phyloP scores from a whole-genome alignment of 2,113 vertebrate genomes.

The Chaenogobius annularis region DNA sequence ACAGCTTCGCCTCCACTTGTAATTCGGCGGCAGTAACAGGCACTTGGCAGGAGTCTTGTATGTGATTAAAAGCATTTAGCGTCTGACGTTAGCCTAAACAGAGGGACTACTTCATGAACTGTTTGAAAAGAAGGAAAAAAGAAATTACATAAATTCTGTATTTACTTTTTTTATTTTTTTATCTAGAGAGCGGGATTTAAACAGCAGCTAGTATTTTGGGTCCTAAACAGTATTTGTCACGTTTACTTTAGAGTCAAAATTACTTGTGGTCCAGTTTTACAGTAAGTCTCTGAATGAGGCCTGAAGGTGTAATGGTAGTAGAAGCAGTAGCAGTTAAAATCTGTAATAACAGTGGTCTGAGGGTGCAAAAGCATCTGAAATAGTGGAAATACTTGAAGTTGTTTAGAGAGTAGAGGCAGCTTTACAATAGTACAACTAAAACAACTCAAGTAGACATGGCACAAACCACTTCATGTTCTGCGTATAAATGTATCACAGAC shows the following conservation, averaged over 20 bases:
- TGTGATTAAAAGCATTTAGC: conserved; percentile 5
- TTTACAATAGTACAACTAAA: background rate
- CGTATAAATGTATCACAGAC: background rate
- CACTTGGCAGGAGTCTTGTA: conserved; percentile 5
- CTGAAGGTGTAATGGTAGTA: background rate
- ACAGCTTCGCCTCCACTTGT: conserved; percentile 18
- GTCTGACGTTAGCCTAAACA: conserved; percentile 1
- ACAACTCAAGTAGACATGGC: too few relatives aligned
- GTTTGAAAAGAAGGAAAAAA: background rate
- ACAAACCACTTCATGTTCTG: background rate
- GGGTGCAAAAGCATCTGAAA: background rate
- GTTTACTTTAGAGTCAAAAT: background rate
- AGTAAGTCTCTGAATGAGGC: background rate
- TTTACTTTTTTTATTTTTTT: too few relatives aligned
- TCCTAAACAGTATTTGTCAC: background rate
- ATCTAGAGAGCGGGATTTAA: background rate
- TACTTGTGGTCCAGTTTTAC: background rate
- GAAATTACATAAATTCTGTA: too few relatives aligned
- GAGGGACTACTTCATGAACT: background rate
- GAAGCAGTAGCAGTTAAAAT: background rate
- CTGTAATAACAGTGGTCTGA: background rate
- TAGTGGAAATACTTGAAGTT: background rate
- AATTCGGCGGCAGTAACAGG: conserved; percentile 10
- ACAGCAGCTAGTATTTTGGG: background rate
- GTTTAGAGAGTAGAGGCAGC: background rate